These are phyloP conservation scores for Eolophus roseicapilla DNA, from an alignment of 2,113 vertebrate genomes.

Conservation along the genomic window DNA sequence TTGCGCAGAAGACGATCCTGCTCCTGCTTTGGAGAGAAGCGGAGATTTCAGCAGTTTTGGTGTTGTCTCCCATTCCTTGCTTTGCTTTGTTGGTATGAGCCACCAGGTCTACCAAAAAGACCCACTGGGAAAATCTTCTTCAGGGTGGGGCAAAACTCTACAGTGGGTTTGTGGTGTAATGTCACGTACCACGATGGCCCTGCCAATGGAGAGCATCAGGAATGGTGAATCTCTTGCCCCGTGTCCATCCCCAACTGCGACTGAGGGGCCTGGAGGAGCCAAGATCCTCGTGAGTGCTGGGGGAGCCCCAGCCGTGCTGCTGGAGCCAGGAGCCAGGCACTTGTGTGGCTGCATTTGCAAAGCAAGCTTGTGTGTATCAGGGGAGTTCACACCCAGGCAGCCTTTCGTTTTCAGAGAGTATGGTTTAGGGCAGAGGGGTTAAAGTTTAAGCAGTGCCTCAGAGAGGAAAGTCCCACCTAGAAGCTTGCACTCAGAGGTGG, in stretches of 20 bases:
- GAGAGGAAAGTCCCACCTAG: not conserved
- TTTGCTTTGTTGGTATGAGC: not conserved
- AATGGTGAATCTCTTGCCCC: rapidly evolving
- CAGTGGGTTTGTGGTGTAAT: not conserved
- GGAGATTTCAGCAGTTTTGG: not conserved
- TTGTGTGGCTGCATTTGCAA: rapidly evolving
- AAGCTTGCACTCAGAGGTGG: not conserved
- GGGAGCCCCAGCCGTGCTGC: not conserved
- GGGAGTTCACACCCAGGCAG: not conserved
- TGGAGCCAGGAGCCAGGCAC: rapidly evolving
- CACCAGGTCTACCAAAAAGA: not conserved
- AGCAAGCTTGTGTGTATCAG: rapidly evolving
- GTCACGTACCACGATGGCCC: too few relatives aligned
- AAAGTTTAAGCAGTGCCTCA: not conserved
- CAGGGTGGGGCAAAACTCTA: not conserved
- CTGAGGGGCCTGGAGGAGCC: rapidly evolving
- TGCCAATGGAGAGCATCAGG: not conserved
- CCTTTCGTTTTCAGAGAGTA: not conserved
- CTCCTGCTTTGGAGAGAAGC: not conserved
- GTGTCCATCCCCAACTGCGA: rapidly evolving
- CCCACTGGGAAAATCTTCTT: not conserved
- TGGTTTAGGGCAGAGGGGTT: not conserved
- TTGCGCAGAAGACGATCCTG: not conserved
- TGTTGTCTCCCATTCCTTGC: not conserved
- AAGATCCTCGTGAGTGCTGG: rapidly evolving